Base-by-base conservation (phyloP, 2,797 vertebrate genomes). In the Agapornis canus region DNA sequence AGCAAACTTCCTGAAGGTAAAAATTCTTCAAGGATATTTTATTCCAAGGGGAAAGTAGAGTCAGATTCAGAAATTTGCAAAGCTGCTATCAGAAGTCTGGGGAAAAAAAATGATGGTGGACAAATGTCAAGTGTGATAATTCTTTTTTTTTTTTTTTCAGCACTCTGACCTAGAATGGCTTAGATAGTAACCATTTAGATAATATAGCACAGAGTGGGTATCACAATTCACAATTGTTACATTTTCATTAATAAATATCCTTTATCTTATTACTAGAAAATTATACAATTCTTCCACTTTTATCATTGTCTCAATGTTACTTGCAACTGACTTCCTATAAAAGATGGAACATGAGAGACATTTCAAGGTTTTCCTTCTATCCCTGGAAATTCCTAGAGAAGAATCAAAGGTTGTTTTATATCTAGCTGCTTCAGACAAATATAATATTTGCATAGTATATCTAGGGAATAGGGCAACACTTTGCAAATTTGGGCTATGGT, bases 161-260 rank as follows among this genome's bases (percentile, higher is more conserved):
- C 31, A 39, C 6, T 35, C 35, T 77, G 7, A 32, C 75, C 27
- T 64, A 37, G 13, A 18, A 70, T n/a, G 11, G 13, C 15, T 59
- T 52, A 84, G 37, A 51, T 17, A 82, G 54, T 19, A 73, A 35
- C 27, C 6, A 31, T 68, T 72, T 66, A 54, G 27, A 65, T 49
- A 3, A 61, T 17, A 56, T 5, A 37, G 17, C 4, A 9, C 43
- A 73, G 6, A 45, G 9, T 2, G 6, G 2, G 3, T 45, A 20
- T 76, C 25, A 14, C 8, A 64, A 66, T 70, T 83, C 26, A 42
- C 6, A 86, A 21, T 48, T 51, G 66, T 45, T 80, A 5, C 3
- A 29, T 90, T 82, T 82, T 65, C 31, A 8, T 60, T 76, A 48
- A 35, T 10, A 80, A 88, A 64, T 37, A 37, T 32, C 7, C 5